Conservation (phyloP, 2,113 vertebrate species). For the Uria aalge region DNA sequence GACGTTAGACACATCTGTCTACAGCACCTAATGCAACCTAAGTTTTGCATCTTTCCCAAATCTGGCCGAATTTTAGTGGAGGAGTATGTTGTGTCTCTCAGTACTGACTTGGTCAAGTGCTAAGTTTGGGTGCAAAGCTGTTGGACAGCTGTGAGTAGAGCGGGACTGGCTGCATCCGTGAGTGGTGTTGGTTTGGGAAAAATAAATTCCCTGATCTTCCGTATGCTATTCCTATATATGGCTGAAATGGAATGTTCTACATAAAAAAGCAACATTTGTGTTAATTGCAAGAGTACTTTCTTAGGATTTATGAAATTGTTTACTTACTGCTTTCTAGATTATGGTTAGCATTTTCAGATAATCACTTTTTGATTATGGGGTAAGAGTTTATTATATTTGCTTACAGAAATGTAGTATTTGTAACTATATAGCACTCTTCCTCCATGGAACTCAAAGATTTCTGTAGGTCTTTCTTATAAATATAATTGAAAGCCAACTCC, state of each 20-base stretch:
- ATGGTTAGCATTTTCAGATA: background rate
- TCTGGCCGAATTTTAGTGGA: background rate
- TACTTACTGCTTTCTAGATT: background rate
- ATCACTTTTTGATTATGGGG: background rate
- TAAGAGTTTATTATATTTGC: background rate
- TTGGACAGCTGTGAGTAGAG: fast-evolving
- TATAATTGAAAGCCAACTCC: background rate
- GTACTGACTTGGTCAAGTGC: background rate
- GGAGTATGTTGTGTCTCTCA: background rate
- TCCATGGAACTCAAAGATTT: background rate
- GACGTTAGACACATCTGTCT: background rate
- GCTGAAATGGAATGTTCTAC: background rate
- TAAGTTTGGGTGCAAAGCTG: fast-evolving
- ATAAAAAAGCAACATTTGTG: too few species aligned
- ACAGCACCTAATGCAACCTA: background rate
- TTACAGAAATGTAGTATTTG: background rate
- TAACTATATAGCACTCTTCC: background rate
- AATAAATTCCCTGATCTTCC: background rate
- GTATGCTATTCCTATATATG: background rate
- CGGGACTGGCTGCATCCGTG: background rate
- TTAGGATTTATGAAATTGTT: background rate
- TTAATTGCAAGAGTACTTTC: background rate
- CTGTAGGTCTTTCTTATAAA: background rate
- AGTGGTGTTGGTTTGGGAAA: background rate
- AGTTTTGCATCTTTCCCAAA: background rate